Evolutionary conservation across 2,797 vertebrate genomes (phyloP), one percentile per base, ranked within the genome.

Genomic region (Channallabes apus): DNA sequence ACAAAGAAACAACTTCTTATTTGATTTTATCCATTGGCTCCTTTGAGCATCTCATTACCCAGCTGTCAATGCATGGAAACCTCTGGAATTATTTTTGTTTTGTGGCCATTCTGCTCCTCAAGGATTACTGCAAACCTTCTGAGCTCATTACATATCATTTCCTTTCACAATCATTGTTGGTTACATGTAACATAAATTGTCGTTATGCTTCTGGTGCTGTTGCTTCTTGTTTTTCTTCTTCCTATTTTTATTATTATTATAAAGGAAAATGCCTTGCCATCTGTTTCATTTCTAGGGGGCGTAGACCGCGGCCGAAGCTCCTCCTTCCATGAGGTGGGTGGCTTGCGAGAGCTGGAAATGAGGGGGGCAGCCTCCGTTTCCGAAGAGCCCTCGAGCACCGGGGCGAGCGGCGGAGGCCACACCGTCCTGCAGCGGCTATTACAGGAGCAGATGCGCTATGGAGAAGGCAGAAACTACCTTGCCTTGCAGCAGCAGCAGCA

Each of bases 361-460:
- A 99, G 98, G 95, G 95, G 96, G 75, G 94, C 97, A 89, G 95
- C 96, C 84, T 90, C 89, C 29, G 84, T 90, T 85, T 90, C 89
- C 24, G 98, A 99, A 83, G 97, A 97, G 90, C 93, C 96, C 59
- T 95, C 97, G 89, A 96, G 94, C 86, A 95, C 75, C 46, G 87
- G 88, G 18, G 82, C 89, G 75, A 91, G 93, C 0, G 90, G 93
- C 0, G 89, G 93, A 79, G 92, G 95, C 93, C 97, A 96, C 7
- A 97, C 96, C 41, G 98, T 99, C 87, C 94, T 99, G 88, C 98
- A 99, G 91, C 97, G 98, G 88, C 96, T 99, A 93, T 94, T 99
- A 90, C 98, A 99, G 94, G 98, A 99, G 94, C 97, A 99, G 94
- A 97, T 99, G 92, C 94, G 96, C 91, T 97, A 96, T 95, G 96